phyloP scores from a whole-genome alignment of 2,113 vertebrate genomes.

The Otocyon megalotis region DNA sequence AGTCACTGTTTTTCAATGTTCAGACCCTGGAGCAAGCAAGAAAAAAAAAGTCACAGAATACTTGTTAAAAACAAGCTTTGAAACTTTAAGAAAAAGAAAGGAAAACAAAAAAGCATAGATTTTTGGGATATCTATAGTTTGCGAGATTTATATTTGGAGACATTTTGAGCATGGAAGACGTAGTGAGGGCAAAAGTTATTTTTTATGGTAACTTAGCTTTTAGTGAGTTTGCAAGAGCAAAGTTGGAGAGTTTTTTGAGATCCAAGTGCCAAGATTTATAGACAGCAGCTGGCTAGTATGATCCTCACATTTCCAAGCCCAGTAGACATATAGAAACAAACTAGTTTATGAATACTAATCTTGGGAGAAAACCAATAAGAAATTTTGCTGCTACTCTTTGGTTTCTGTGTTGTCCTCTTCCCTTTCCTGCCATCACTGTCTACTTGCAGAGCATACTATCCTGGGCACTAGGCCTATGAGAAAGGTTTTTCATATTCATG shows the following conservation, averaged over 20 bases:
- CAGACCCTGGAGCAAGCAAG: background rate
- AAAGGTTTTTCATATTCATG: background rate
- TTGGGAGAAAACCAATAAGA: background rate
- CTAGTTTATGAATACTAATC: constrained; percentile 18
- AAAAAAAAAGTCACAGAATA: background rate
- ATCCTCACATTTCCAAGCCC: constrained; percentile 43
- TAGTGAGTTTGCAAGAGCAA: constrained; percentile 19
- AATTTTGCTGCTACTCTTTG: background rate
- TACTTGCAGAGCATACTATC: background rate
- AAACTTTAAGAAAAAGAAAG: background rate
- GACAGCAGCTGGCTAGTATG: constrained; percentile 51
- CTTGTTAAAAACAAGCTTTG: background rate
- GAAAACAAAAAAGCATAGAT: background rate
- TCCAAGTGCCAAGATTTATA: constrained; percentile 27
- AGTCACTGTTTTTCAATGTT: constrained; percentile 2
- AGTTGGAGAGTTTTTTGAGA: constrained; percentile 40
- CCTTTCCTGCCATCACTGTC: background rate
- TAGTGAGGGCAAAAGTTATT: background rate
- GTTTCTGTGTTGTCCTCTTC: background rate
- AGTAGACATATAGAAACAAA: constrained; percentile 28
- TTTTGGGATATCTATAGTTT: background rate
- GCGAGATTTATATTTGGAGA: background rate
- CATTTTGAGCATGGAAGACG: background rate
- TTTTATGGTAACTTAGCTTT: constrained; percentile 49
- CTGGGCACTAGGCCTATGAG: background rate